Percentiles rank a stretch among this genome's conserved stretches.
Evolutionary conservation across 2,888 invertebrate genomes (phyloP).

Genomic region (Criorhina ranunculi): DNA sequence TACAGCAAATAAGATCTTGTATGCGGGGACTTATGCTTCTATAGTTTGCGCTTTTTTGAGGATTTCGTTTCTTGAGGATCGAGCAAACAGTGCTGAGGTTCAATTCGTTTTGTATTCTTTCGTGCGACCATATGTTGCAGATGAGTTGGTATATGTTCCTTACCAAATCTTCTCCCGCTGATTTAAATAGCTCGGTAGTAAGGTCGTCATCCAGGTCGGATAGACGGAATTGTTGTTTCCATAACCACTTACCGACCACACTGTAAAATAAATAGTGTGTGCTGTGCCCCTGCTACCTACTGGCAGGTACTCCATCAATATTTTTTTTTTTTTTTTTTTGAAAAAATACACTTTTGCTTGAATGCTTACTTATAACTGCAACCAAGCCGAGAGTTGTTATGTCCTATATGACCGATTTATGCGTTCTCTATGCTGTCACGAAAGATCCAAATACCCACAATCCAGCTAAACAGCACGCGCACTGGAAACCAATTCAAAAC

Average conservation of each 20-base stretch:
- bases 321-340: neutral
- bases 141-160: no score
- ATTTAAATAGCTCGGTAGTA: no score
- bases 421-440: slow-evolving; percentile 68
- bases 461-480: slow-evolving; percentile 29
- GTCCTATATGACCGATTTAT: slow-evolving; percentile 65
- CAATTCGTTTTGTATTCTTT: no score
- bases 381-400: slow-evolving; percentile 22
- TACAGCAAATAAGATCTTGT: no score
- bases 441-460: slow-evolving; percentile 61
- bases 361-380: slow-evolving; percentile 49
- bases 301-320: slow-evolving; percentile 38
- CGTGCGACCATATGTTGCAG: no score
- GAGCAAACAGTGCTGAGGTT: no score
- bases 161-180: no score
- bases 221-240: neutral
- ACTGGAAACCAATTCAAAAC: slow-evolving; percentile 18
- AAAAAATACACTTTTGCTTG: slow-evolving; percentile 44
- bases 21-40: no score
- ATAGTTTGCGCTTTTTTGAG: no score
- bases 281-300: neutral
- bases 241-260: slow-evolving; percentile 8
- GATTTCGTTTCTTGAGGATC: no score
- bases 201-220: no score
- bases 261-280: slow-evolving; percentile 46